Conservation (phyloP, 1,140 invertebrate species). For the Sarcophaga bullata region DNA sequence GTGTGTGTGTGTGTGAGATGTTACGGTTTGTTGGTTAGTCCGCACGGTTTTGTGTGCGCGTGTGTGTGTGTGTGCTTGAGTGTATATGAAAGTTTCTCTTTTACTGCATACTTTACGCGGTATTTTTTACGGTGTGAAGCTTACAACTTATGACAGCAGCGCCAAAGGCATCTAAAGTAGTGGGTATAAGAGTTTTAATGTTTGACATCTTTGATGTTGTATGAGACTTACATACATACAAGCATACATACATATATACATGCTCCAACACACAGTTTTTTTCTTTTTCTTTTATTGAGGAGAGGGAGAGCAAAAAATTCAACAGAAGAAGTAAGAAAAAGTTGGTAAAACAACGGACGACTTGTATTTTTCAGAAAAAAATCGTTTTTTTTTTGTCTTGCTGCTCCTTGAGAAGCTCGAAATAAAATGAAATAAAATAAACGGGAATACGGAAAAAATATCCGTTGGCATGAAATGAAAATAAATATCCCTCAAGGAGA, state of each 20-base stretch:
- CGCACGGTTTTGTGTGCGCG: background rate
- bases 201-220: constrained; percentile 41
- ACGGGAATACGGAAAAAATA: no score
- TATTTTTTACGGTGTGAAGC: constrained; percentile 28
- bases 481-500: no score
- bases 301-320: no score
- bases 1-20: background rate
- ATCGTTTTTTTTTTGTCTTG: no score
- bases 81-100: background rate
- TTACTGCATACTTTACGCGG: constrained; percentile 35
- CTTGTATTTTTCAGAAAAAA: no score
- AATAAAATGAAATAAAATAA: no score
- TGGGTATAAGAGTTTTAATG: constrained; percentile 28
- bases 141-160: constrained; percentile 37
- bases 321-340: no score
- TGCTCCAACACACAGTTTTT: no score
- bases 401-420: no score
- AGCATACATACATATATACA: background rate
- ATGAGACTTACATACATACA: background rate
- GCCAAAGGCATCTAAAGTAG: constrained; percentile 29
- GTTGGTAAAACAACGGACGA: no score
- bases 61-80: constrained; percentile 3
- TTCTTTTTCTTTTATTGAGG: no score
- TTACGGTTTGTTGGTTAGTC: background rate
- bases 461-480: no score